A percentile compares a stretch with the other conserved stretches of the same genome.
Conservation (phyloP, 2,888 invertebrate genomes). For the Dorcus hopei region DNA sequence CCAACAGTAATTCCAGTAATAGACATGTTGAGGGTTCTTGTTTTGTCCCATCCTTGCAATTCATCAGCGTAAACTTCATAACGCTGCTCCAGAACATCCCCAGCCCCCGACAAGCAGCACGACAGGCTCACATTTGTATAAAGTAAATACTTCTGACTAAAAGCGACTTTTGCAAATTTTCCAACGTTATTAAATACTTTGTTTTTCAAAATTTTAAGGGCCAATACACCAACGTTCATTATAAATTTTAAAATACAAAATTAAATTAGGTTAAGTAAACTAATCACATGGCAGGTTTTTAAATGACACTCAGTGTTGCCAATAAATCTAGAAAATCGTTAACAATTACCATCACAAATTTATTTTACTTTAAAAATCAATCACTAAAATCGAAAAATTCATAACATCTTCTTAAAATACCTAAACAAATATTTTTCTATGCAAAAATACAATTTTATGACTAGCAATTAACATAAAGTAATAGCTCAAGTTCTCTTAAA, state of each 20-base stretch:
- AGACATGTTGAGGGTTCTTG: slow-evolving; percentile 73
- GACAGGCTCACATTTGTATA: slow-evolving; percentile 80
- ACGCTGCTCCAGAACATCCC: slow-evolving; percentile 78
- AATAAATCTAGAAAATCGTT: too few species aligned
- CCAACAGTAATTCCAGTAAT: slow-evolving; percentile 76
- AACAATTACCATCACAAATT: too few species aligned
- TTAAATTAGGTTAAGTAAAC: too few species aligned
- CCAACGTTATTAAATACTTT: slow-evolving; percentile 8
- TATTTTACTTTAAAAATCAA: too few species aligned
- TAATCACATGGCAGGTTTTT: too few species aligned
- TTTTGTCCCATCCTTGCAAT: slow-evolving; percentile 55
- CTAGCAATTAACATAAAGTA: too few species aligned
- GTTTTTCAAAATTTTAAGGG: slow-evolving; percentile 3
- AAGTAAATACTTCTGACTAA: slow-evolving; percentile 65
- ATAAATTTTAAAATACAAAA: background rate
- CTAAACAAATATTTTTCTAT: too few species aligned
- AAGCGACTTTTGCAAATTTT: slow-evolving; percentile 49
- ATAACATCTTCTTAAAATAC: too few species aligned
- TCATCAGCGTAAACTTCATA: slow-evolving; percentile 65
- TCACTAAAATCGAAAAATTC: too few species aligned
- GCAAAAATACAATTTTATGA: too few species aligned
- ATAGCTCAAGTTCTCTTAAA: too few species aligned
- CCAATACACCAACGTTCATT: slow-evolving; percentile 6
- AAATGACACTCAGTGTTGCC: too few species aligned
- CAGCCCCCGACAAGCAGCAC: slow-evolving; percentile 68